Conservation (phyloP, 2,888 invertebrate species). For the Meloe dianella region DNA sequence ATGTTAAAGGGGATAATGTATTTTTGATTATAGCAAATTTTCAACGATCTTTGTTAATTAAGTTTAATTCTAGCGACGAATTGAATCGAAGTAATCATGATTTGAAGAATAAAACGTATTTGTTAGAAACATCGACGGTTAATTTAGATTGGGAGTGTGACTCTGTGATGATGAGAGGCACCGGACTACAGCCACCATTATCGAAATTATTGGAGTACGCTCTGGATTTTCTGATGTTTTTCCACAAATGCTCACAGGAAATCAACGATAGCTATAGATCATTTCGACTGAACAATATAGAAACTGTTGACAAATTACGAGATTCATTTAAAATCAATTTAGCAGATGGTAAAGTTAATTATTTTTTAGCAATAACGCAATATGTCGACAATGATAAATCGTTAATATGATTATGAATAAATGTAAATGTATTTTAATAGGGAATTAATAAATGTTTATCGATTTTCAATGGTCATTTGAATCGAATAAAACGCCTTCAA, state of each 20-base stretch:
- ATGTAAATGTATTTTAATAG: neutral
- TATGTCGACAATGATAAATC: constrained; percentile 50
- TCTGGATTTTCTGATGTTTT: constrained; percentile 48
- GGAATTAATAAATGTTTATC: neutral
- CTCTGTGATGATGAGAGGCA: constrained; percentile 49
- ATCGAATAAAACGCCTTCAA: neutral
- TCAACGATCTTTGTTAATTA: neutral
- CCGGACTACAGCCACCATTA: constrained; percentile 52
- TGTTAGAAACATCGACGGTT: constrained; percentile 46
- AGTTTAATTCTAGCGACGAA: constrained; percentile 45
- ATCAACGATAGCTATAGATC: constrained; percentile 45
- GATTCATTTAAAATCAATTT: constrained; percentile 49
- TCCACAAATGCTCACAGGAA: constrained; percentile 41
- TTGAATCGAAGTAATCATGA: constrained; percentile 47
- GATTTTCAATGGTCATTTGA: neutral
- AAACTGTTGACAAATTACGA: constrained; percentile 43
- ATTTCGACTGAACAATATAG: constrained; percentile 45
- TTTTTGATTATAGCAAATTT: constrained; percentile 25
- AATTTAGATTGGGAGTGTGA: constrained; percentile 50
- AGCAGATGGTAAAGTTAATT: constrained; percentile 36
- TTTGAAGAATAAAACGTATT: constrained; percentile 48
- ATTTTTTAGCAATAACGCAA: constrained; percentile 51
- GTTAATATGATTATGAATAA: too few species aligned
- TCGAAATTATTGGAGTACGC: constrained; percentile 47
- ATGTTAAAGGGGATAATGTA: constrained; percentile 51